phyloP scores from a whole-genome alignment of 2,888 invertebrate species.

The Rhingia rostrata region DNA sequence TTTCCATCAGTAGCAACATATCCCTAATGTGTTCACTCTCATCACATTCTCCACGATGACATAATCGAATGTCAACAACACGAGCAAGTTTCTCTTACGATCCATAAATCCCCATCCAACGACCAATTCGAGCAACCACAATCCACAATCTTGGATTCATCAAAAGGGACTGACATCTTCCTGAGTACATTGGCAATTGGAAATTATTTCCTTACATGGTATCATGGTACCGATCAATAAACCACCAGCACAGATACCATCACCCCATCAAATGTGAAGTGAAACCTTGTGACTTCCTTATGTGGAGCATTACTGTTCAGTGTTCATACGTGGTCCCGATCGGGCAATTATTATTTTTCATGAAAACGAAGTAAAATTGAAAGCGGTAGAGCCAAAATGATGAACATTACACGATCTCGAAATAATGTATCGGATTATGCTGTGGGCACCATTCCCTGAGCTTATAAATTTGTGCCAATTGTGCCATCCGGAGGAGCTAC shows the following conservation, averaged over 20 bases:
- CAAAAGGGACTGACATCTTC: conserved; percentile 30
- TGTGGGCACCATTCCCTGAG: background rate
- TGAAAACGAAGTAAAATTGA: conserved; percentile 52
- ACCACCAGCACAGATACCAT: background rate
- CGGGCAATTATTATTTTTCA: conserved; percentile 12
- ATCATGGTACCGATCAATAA: background rate
- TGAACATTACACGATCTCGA: conserved; percentile 13
- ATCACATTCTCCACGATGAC: background rate
- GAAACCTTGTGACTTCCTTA: conserved; percentile 63
- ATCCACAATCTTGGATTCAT: conserved; percentile 17
- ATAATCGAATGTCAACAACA: background rate
- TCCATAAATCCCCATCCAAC: conserved; percentile 9
- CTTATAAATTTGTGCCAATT: conserved; percentile 21
- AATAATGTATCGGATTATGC: background rate
- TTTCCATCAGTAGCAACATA: background rate
- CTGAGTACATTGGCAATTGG: conserved; percentile 20
- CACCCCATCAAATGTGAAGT: conserved; percentile 14
- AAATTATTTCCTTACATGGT: conserved; percentile 43
- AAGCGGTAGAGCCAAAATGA: conserved; percentile 29
- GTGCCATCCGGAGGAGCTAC: background rate
- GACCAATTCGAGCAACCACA: conserved; percentile 5
- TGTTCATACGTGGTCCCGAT: conserved; percentile 47
- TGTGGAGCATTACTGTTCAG: conserved; percentile 27
- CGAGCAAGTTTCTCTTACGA: conserved; percentile 15
- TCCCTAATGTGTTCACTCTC: background rate